phyloP scores from a whole-genome alignment of 2,113 vertebrate genomes.

The Petaurus breviceps region DNA sequence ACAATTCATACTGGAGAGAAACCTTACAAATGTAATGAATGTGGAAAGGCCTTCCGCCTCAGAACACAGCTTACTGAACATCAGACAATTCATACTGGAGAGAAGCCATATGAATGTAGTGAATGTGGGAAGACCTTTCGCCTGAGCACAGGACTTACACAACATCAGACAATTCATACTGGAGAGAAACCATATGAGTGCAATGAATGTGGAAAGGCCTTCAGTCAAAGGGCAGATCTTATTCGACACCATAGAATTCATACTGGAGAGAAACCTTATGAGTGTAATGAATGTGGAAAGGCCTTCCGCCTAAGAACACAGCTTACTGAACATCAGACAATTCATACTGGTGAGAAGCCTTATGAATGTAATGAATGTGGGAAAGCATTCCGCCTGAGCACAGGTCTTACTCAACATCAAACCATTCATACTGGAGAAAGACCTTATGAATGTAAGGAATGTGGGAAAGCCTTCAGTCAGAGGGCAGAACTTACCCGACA shows the following conservation, averaged over 20 bases:
- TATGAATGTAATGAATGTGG: conserved; percentile 79
- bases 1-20: not conserved
- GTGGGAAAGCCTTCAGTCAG: conserved; percentile 87
- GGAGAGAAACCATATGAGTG: not conserved
- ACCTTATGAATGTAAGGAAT: conserved; percentile 86
- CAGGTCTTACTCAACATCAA: conserved; percentile 86
- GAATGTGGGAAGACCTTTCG: not conserved
- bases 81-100: not conserved
- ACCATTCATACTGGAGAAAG: conserved; percentile 86
- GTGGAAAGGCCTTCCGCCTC: not conserved
- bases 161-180: not conserved
- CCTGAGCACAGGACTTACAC: not conserved
- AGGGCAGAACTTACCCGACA: conserved; percentile 85
- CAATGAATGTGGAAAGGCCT: not conserved
- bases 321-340: conserved; percentile 65
- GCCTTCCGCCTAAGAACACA: conserved; percentile 70
- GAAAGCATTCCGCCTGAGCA: conserved; percentile 82
- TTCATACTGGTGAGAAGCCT: conserved; percentile 74
- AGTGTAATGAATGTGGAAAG: conserved; percentile 77
- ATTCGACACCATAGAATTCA: conserved; percentile 61
- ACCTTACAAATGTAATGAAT: not conserved
- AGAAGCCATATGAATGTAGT: not conserved
- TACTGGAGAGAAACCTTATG: conserved; percentile 78
- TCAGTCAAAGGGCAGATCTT: not conserved
- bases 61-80: not conserved